Percentiles rank a stretch among this genome's conserved stretches.
phyloP scores from a whole-genome alignment of 2,797 vertebrate genomes.

The Rhynchonycteris naso region DNA sequence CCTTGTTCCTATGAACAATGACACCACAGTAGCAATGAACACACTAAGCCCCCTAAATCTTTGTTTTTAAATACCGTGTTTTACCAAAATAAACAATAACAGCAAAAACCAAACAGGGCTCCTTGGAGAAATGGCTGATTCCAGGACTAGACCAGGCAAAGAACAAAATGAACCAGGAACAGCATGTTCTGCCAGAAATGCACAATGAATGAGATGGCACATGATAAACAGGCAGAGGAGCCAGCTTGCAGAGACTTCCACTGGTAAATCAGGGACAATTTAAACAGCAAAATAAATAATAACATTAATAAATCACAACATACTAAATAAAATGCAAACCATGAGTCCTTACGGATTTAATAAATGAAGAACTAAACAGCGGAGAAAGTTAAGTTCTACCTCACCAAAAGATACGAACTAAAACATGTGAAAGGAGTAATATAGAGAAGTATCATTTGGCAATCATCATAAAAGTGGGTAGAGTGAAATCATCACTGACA shows the following conservation, averaged over 20 bases:
- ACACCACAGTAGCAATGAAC: background rate
- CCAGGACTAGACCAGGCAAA: conserved; percentile 56
- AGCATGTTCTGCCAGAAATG: conserved; percentile 55
- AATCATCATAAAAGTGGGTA: conserved; percentile 24
- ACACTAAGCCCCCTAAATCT: background rate
- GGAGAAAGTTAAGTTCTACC: background rate
- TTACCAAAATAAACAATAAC: conserved; percentile 21
- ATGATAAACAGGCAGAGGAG: background rate
- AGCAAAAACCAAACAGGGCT: conserved; percentile 34
- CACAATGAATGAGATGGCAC: conserved; percentile 35
- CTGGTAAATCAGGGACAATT: background rate
- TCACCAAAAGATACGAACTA: conserved; percentile 40
- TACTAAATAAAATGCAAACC: conserved; percentile 44
- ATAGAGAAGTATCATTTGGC: background rate
- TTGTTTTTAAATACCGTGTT: conserved; percentile 54
- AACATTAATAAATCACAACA: conserved; percentile 41
- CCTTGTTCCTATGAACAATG: background rate
- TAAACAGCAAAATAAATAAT: conserved; percentile 46
- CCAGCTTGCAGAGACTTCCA: conserved; percentile 13
- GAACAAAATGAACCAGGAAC: conserved; percentile 62
- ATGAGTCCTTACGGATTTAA: conserved; percentile 1
- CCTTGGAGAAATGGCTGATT: conserved; percentile 52
- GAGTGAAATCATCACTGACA: background rate
- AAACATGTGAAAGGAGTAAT: background rate
- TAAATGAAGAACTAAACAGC: background rate